A percentile compares a stretch with the other conserved stretches of the same genome.
These are phyloP conservation scores for Zaprionus gabonicus DNA, from an alignment of 1,140 invertebrate species.

Conservation along the genomic window DNA sequence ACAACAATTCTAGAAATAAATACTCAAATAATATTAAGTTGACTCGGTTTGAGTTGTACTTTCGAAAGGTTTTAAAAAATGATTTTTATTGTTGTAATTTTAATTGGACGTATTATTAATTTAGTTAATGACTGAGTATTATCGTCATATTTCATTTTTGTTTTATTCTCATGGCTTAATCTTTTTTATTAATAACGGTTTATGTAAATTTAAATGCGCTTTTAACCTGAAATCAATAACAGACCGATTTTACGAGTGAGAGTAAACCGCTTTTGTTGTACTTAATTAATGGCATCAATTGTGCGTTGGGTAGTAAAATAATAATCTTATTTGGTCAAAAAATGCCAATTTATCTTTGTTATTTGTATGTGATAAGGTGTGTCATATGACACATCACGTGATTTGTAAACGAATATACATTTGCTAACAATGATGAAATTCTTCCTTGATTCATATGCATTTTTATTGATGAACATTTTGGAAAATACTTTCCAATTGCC, in stretches of 20 bases:
- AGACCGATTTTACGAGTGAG: slow-evolving; percentile 23
- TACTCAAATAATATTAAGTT: too few relatives aligned
- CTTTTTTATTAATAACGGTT: slow-evolving; percentile 74
- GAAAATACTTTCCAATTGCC: slow-evolving; percentile 28
- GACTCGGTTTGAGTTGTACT: too few relatives aligned
- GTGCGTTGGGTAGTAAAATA: slow-evolving; percentile 20
- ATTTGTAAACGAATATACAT: slow-evolving; percentile 3
- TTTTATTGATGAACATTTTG: slow-evolving; percentile 14
- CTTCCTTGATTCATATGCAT: slow-evolving; percentile 30
- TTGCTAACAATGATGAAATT: background rate
- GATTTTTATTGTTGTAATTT: background rate
- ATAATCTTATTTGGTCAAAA: slow-evolving; percentile 28
- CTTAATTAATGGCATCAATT: slow-evolving; percentile 69
- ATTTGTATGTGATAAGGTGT: background rate
- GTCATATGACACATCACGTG: background rate
- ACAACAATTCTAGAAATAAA: background rate
- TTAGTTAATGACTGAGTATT: slow-evolving; percentile 32
- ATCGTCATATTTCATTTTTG: slow-evolving; percentile 23
- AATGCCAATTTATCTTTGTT: slow-evolving; percentile 28
- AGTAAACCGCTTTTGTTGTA: slow-evolving; percentile 48
- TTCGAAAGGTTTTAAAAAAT: background rate
- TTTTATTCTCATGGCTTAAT: slow-evolving; percentile 49
- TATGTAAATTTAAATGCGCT: slow-evolving; percentile 74
- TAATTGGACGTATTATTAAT: slow-evolving; percentile 29
- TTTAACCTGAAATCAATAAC: slow-evolving; percentile 76